Percentiles rank a stretch among this genome's conserved stretches.
phyloP scores from a whole-genome alignment of 2,113 vertebrate species.

The Boleophthalmus pectinirostris region DNA sequence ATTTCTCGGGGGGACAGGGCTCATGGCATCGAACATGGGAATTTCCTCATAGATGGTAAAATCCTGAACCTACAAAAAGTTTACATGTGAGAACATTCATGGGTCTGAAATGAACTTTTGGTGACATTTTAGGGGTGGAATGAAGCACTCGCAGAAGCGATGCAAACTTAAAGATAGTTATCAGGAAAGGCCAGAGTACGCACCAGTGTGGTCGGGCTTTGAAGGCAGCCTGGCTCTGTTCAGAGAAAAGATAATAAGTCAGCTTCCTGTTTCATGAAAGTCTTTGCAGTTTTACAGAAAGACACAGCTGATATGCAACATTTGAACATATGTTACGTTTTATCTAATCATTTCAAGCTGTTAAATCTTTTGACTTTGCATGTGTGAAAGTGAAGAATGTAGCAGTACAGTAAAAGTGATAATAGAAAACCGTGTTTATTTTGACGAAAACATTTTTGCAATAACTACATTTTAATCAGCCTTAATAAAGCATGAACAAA shows the following conservation, averaged over 20 bases:
- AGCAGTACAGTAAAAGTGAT: too few species aligned
- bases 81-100: neutral
- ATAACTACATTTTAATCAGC: too few species aligned
- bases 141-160: neutral
- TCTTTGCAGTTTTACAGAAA: neutral
- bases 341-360: neutral
- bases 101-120: neutral
- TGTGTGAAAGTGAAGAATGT: neutral
- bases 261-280: conserved; percentile 32
- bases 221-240: conserved; percentile 52
- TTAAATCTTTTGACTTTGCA: too few species aligned
- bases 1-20: neutral
- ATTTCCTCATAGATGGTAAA: conserved; percentile 32
- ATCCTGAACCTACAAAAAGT: conserved; percentile 25
- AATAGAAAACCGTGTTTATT: too few species aligned
- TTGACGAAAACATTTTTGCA: too few species aligned
- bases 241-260: conserved; percentile 43
- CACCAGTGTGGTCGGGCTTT: conserved; percentile 47
- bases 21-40: conserved; percentile 22
- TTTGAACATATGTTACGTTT: neutral
- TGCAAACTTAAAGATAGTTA: conserved; percentile 1
- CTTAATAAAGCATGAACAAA: too few species aligned
- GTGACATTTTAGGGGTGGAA: neutral
- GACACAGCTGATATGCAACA: neutral
- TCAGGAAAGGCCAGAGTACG: conserved; percentile 34